Percentiles rank a stretch among this genome's conserved stretches.
Conservation (phyloP, 2,888 invertebrate genomes). For the Acrobasis consociella region DNA sequence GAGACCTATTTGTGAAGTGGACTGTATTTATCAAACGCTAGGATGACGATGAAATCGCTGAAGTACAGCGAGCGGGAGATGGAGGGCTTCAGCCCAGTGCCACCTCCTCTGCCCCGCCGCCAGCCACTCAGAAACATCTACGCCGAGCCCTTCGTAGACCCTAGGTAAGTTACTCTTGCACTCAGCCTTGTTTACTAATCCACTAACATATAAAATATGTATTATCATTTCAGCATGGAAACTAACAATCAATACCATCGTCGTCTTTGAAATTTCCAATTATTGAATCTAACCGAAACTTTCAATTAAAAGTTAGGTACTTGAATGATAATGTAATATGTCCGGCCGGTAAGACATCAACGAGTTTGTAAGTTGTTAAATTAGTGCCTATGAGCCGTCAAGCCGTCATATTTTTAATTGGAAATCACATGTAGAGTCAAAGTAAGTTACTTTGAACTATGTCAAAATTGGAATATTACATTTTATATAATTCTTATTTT, state of each 20-base stretch:
- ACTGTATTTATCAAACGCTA: constrained; percentile 51
- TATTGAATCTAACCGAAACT: neutral
- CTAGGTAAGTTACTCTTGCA: constrained; percentile 66
- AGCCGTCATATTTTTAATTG: too few species aligned
- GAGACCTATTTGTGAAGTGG: constrained; percentile 68
- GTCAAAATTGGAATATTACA: too few species aligned
- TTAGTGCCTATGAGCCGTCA: neutral
- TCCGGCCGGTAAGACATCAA: neutral
- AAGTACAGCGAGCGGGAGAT: constrained; percentile 81
- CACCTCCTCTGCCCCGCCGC: constrained; percentile 84
- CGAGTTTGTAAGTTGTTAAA: neutral
- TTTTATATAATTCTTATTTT: too few species aligned
- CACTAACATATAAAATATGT: constrained; percentile 32
- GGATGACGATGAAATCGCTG: constrained; percentile 85
- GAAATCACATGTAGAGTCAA: too few species aligned
- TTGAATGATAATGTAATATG: neutral
- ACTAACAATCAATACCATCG: neutral
- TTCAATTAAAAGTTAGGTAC: neutral
- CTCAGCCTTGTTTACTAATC: constrained; percentile 6
- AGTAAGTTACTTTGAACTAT: too few species aligned
- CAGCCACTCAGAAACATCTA: constrained; percentile 85
- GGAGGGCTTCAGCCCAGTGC: constrained; percentile 82
- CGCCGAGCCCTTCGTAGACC: constrained; percentile 85
- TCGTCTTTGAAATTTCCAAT: neutral
- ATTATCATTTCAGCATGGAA: constrained; percentile 1